A percentile compares a stretch with the other conserved stretches of the same genome.
Evolutionary conservation across 2,113 vertebrate species (phyloP).

Genomic region (Chrysemys picta): DNA sequence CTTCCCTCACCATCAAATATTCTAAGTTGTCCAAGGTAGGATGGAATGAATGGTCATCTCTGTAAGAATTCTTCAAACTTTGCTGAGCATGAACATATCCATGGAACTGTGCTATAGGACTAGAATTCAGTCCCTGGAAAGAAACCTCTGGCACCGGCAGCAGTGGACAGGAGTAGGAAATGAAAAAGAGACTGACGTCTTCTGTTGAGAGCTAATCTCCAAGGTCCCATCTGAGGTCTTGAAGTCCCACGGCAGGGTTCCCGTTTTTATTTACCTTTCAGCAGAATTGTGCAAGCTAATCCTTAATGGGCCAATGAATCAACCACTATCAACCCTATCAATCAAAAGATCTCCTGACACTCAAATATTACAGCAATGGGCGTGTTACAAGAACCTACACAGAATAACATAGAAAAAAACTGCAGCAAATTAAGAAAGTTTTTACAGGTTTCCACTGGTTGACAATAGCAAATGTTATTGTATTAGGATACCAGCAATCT

Average conservation of each 20-base stretch:
- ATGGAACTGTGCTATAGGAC: background rate
- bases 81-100: fast-evolving
- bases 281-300: background rate
- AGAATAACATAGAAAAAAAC: background rate
- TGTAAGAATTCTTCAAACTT: background rate
- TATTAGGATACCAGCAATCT: background rate
- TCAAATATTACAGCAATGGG: background rate
- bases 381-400: background rate
- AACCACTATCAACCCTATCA: fast-evolving
- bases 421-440: background rate
- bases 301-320: background rate
- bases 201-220: background rate
- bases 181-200: background rate
- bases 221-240: background rate
- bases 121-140: background rate
- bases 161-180: background rate
- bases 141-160: background rate
- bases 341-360: background rate
- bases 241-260: fast-evolving
- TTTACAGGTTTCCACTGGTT: background rate
- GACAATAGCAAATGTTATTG: background rate
- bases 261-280: fast-evolving
- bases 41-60: background rate
- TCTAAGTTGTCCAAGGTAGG: background rate
- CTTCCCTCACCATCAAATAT: background rate